Evolutionary conservation across 1,140 invertebrate species (phyloP).

Genomic region (Calephelis nemesis): DNA sequence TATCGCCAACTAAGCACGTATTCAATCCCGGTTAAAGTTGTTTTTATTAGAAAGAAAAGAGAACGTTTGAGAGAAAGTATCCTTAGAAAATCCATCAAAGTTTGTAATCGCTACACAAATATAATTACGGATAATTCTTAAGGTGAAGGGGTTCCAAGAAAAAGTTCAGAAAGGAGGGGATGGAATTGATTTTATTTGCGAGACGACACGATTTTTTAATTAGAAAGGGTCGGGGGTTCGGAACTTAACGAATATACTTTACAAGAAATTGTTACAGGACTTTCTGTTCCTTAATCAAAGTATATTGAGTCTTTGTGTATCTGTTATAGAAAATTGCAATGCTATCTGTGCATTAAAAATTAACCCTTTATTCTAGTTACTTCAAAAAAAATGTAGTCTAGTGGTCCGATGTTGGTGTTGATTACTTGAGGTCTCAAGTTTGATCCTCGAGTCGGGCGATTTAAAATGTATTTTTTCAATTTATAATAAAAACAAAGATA

Average conservation of each 20-base stretch:
- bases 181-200: slow-evolving; percentile 71
- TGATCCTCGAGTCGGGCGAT: too few species aligned
- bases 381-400: neutral
- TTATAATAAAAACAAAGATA: too few species aligned
- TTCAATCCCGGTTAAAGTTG: too few species aligned
- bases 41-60: too few species aligned
- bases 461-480: too few species aligned
- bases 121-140: slow-evolving; percentile 48
- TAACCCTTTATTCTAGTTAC: neutral
- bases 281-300: slow-evolving; percentile 3
- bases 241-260: slow-evolving; percentile 9
- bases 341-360: neutral
- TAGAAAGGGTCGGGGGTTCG: slow-evolving; percentile 31
- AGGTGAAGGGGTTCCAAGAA: slow-evolving; percentile 43
- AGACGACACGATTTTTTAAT: slow-evolving; percentile 73
- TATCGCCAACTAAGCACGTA: too few species aligned
- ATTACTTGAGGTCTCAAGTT: too few species aligned
- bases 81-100: slow-evolving; percentile 40
- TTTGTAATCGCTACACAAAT: slow-evolving; percentile 54
- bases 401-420: too few species aligned
- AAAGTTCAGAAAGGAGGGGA: slow-evolving; percentile 43
- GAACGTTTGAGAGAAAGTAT: neutral
- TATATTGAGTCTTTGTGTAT: neutral
- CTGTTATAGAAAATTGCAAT: neutral
- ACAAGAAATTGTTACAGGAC: neutral